Evolutionary conservation across 2,888 invertebrate genomes (phyloP).

Genomic region (Pyrgus malvae): DNA sequence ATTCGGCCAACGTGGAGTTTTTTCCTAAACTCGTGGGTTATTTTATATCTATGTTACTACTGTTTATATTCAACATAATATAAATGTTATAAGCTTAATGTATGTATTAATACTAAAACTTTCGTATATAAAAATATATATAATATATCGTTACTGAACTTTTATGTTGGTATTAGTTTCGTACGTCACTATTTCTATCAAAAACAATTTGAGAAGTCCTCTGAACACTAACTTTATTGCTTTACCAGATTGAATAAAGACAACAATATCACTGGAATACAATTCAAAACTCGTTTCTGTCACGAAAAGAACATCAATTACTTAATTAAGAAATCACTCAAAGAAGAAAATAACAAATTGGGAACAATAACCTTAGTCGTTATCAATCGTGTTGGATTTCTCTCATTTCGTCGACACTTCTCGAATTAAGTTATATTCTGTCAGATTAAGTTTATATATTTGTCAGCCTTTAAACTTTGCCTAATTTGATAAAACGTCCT

Average conservation of each 20-base stretch:
- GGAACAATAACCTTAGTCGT: slow-evolving; percentile 7
- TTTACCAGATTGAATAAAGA: not conserved
- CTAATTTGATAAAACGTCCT: slow-evolving; percentile 18
- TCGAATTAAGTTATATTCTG: slow-evolving; percentile 16
- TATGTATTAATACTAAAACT: no score
- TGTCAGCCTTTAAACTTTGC: slow-evolving; percentile 25
- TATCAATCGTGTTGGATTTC: slow-evolving; percentile 16
- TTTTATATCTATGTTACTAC: no score
- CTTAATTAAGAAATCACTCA: slow-evolving; percentile 4
- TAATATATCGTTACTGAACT: no score
- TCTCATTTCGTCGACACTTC: slow-evolving; percentile 6
- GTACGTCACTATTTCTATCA: not conserved
- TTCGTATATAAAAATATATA: no score
- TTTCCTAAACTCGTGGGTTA: no score
- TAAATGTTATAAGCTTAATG: no score
- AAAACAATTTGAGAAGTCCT: not conserved
- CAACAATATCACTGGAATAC: not conserved
- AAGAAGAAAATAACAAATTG: slow-evolving; percentile 17
- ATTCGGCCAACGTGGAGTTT: no score
- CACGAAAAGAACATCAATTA: slow-evolving; percentile 2
- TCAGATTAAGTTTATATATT: slow-evolving; percentile 15
- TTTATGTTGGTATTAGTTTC: no score
- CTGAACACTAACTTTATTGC: not conserved
- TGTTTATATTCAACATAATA: no score
- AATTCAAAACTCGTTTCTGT: not conserved